These are phyloP conservation scores for Sarcophilus harrisii DNA, from an alignment of 2,797 vertebrate species.

Conservation along the genomic window DNA sequence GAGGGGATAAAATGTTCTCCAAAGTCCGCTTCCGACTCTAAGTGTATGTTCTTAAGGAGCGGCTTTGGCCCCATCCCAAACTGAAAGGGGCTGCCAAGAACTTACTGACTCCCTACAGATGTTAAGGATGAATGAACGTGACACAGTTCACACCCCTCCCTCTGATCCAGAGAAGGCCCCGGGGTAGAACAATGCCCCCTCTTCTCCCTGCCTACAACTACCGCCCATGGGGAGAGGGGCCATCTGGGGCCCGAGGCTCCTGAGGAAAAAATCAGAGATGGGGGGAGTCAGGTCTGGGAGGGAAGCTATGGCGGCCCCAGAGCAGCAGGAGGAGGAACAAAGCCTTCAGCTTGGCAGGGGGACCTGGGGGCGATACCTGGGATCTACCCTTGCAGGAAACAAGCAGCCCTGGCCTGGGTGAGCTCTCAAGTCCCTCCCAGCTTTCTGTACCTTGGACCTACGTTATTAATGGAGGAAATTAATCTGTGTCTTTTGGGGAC, in stretches of 20 bases:
- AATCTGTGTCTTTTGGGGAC: background rate
- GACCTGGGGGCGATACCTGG: background rate
- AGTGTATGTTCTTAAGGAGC: background rate
- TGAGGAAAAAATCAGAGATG: background rate
- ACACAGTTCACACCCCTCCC: background rate
- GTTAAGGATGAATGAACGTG: background rate
- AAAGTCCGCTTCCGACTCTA: background rate
- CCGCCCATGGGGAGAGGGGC: slow-evolving; percentile 68
- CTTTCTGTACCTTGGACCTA: background rate
- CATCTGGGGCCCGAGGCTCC: slow-evolving; percentile 25
- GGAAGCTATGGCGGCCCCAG: background rate
- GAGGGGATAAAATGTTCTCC: background rate
- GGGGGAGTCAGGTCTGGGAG: background rate
- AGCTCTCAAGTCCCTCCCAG: background rate
- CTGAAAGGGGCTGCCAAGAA: background rate
- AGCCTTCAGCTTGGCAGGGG: background rate
- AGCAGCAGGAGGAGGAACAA: background rate
- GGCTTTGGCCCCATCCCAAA: background rate
- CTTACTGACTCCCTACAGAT: background rate
- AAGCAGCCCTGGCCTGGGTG: background rate
- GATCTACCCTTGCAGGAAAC: background rate
- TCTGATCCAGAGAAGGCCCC: slow-evolving; percentile 44
- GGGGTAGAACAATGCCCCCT: background rate
- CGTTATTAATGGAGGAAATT: background rate
- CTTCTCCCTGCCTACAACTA: background rate